A percentile compares a stretch with the other conserved stretches of the same genome.
These are phyloP conservation scores for Etheostoma nigrum DNA, from an alignment of 2,797 vertebrate species.

Conservation along the genomic window DNA sequence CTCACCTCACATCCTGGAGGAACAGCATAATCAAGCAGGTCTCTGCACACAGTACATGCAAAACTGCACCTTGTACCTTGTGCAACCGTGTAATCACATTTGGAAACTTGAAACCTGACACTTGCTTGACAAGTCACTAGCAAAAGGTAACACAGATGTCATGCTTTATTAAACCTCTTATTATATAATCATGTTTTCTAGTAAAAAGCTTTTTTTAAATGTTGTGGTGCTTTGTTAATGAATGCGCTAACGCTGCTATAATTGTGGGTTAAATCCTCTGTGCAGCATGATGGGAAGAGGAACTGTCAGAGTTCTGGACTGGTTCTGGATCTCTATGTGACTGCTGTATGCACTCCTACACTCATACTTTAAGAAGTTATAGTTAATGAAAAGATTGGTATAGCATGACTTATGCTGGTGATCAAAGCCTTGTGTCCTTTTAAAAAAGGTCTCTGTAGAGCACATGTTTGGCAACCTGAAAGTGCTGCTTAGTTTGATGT, in stretches of 20 bases:
- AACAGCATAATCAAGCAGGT: constrained; percentile 51
- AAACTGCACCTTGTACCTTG: constrained; percentile 26
- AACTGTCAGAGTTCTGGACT: constrained; percentile 4
- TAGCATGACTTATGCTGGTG: background rate
- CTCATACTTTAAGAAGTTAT: background rate
- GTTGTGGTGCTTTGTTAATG: constrained; percentile 7
- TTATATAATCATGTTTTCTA: background rate
- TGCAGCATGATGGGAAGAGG: background rate
- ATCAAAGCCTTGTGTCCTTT: constrained; percentile 1
- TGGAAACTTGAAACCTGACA: constrained; percentile 31
- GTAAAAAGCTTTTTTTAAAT: background rate
- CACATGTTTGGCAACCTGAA: background rate
- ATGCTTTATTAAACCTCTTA: constrained; percentile 9
- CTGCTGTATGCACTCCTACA: background rate
- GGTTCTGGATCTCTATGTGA: background rate
- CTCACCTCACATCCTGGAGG: constrained; percentile 52
- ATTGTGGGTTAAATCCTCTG: background rate
- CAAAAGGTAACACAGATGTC: constrained; percentile 3
- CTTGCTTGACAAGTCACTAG: constrained; percentile 25
- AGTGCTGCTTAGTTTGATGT: background rate
- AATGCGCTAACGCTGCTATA: background rate
- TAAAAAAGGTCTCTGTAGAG: background rate
- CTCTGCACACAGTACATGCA: constrained; percentile 6
- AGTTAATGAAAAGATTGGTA: background rate
- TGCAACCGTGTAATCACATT: constrained; percentile 23